phyloP scores from a whole-genome alignment of 2,797 vertebrate species.

The Melanotaenia parkinsoni region DNA sequence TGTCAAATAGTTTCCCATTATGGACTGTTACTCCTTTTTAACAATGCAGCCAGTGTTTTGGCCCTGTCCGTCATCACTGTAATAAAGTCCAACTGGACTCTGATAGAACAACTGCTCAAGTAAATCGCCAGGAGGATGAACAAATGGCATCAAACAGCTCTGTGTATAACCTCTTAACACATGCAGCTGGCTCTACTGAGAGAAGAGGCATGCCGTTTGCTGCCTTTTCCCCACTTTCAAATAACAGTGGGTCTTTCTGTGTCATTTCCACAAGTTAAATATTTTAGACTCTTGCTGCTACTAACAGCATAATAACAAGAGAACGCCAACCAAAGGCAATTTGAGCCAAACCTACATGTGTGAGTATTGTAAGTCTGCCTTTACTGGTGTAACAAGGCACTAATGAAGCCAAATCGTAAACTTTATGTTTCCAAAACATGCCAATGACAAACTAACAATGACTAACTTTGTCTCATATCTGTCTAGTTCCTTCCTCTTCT shows the following conservation, averaged over 20 bases:
- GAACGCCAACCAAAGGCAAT: too few species aligned
- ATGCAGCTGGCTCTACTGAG: slow-evolving; percentile 35
- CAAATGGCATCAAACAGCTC: slow-evolving; percentile 53
- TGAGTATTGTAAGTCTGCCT: not conserved
- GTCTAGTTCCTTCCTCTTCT: not conserved
- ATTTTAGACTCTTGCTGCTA: not conserved
- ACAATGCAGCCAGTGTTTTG: slow-evolving; percentile 36
- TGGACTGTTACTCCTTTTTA: slow-evolving; percentile 18
- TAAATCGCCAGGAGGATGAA: slow-evolving; percentile 28
- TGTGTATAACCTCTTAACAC: slow-evolving; percentile 40
- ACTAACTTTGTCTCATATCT: not conserved
- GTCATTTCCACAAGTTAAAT: not conserved
- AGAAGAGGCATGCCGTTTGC: slow-evolving; percentile 24
- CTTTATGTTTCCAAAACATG: not conserved
- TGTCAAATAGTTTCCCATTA: not conserved
- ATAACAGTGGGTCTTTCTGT: too few species aligned
- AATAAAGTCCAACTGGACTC: slow-evolving; percentile 43
- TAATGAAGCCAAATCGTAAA: not conserved
- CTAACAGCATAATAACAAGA: not conserved
- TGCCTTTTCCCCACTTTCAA: not conserved
- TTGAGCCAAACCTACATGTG: too few species aligned
- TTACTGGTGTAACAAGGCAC: not conserved
- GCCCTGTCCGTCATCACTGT: slow-evolving; percentile 23
- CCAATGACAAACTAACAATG: not conserved
- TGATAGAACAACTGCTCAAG: slow-evolving; percentile 53